Evolutionary conservation across 2,797 vertebrate species (phyloP).

Genomic region (Salmo trutta): DNA sequence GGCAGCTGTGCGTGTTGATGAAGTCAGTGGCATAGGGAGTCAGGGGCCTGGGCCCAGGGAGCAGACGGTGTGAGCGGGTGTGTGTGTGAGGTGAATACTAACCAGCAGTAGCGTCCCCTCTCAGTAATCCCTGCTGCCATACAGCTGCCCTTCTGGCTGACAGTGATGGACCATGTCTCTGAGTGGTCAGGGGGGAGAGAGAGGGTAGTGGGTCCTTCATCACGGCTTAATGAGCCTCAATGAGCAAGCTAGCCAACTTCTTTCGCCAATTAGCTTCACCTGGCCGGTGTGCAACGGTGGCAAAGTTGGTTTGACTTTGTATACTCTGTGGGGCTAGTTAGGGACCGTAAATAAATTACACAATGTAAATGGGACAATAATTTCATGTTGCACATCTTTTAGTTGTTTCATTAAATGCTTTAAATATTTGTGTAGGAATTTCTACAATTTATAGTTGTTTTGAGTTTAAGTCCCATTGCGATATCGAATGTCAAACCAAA

Average conservation of each 20-base stretch:
- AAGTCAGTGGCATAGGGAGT: background rate
- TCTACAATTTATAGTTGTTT: no score
- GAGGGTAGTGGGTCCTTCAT: constrained; percentile 34
- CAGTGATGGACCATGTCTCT: constrained; percentile 33
- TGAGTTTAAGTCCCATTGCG: no score
- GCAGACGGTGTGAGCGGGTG: background rate
- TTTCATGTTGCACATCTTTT: no score
- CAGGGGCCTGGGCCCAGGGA: background rate
- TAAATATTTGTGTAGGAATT: no score
- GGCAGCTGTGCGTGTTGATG: background rate
- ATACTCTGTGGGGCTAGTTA: background rate
- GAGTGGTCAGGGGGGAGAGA: background rate
- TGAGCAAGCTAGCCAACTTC: constrained; percentile 34
- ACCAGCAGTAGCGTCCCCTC: constrained; percentile 28
- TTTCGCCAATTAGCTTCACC: constrained; percentile 15
- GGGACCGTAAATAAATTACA: no score
- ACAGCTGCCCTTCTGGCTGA: constrained; percentile 31
- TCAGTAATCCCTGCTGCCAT: constrained; percentile 40
- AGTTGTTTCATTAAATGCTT: no score
- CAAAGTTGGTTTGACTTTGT: background rate
- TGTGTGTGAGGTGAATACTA: constrained; percentile 11
- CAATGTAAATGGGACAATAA: no score
- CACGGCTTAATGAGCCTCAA: constrained; percentile 54
- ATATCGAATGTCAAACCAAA: no score
- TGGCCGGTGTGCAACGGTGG: constrained; percentile 20